Base-by-base conservation (phyloP, 2,888 invertebrate species). In the Oeneis ivallda region DNA sequence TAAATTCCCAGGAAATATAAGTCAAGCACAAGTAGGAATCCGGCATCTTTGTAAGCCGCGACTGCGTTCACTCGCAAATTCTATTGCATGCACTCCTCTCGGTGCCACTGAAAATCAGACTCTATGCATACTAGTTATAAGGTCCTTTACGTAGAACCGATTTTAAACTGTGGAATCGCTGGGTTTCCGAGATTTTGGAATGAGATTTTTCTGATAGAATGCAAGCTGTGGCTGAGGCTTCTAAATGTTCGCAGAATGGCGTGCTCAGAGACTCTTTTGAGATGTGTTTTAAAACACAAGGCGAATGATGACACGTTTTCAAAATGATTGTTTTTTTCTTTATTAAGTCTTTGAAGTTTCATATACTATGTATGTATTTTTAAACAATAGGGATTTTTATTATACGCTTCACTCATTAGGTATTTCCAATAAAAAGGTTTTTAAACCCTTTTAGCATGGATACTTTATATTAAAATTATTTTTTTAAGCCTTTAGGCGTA, bases 121-220 rank as follows among this genome's bases (percentile, higher is more conserved):
- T 32, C 60, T 67, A 60, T 62, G 45, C 41, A 7, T 13, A 65
- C 41, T 15, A 13, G 53, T 49, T 47, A 53, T 60, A 69, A 62
- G 62, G 59, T 10, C 15, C 58, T 56, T 49, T 58, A 64, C 54
- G 60, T 52, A 41, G 62, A 62, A 60, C 59, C 52, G 50, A 59
- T 69, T 64, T 67, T 65, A 50, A 65, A 66, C 43, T 39, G 9
- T 32, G 49, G 56, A 68, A 62, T 62, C 56, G 59, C 56, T 53
- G 62, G 50, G 47, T 54, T 64, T 34, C 57, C 32, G 54, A 65
- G 69, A 69, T 67, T 69, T 69, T 39, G 54, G 65, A 65, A 65
- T 65, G 65, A 69, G 62, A 67, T 69, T 69, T 65, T 65, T 65
- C 67, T 49, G 54, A 62, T 67, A 60, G 62, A 63, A 64, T 64